These are phyloP conservation scores for Cephus rjabovi DNA, from an alignment of 2,888 invertebrate genomes.

Conservation along the genomic window DNA sequence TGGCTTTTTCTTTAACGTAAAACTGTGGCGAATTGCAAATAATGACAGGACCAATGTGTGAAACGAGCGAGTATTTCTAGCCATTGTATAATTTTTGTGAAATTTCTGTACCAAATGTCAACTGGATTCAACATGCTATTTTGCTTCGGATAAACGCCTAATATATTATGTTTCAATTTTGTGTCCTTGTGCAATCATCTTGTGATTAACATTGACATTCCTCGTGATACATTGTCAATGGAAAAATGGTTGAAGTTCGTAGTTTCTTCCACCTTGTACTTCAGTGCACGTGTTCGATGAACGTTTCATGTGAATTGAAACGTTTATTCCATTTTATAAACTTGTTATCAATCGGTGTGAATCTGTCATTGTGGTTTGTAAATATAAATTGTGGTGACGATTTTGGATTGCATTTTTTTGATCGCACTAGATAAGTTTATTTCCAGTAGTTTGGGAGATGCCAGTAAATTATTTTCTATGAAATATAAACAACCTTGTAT, in stretches of 20 bases:
- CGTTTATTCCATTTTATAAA: not conserved
- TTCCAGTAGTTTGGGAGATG: not conserved
- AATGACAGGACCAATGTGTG: not conserved
- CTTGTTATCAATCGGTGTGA: not conserved
- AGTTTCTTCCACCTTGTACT: not conserved
- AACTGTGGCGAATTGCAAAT: slow-evolving; percentile 15
- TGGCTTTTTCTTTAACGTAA: slow-evolving; percentile 15
- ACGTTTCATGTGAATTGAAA: not conserved
- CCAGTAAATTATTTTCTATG: not conserved
- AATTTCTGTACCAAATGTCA: not conserved
- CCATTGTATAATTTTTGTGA: not conserved
- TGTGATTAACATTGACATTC: not conserved
- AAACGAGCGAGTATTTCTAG: not conserved
- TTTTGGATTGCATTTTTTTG: not conserved
- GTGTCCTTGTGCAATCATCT: not conserved
- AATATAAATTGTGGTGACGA: not conserved
- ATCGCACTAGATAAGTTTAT: not conserved
- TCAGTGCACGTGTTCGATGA: not conserved
- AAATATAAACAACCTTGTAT: not conserved
- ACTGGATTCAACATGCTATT: not conserved
- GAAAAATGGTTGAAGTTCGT: not conserved
- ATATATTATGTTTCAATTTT: not conserved
- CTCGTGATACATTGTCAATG: not conserved
- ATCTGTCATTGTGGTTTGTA: not conserved
- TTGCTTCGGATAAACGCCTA: not conserved